Percentiles rank a stretch among this genome's conserved stretches.
Conservation (phyloP, 2,113 vertebrate species). For the Gadus macrocephalus region DNA sequence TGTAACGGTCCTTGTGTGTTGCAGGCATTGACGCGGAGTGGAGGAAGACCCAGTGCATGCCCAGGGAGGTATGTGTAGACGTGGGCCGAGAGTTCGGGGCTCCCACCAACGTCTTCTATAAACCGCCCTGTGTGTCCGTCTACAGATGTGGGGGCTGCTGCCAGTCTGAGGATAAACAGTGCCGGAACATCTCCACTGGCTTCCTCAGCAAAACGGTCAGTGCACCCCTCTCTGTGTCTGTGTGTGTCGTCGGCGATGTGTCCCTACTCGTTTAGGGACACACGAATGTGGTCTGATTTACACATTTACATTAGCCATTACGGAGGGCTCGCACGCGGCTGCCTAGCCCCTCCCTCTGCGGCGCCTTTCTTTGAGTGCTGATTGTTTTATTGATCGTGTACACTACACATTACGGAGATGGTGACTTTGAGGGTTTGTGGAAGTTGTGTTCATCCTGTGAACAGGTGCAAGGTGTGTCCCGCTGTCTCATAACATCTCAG, state of each 20-base stretch:
- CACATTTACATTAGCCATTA: no score
- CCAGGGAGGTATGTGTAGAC: slow-evolving; percentile 97
- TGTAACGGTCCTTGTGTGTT: slow-evolving; percentile 20
- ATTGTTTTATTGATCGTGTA: no score
- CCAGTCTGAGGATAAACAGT: slow-evolving; percentile 94
- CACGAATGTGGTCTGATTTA: not conserved
- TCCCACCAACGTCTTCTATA: slow-evolving; percentile 98
- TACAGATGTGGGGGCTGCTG: slow-evolving; percentile 99
- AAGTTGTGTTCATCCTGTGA: no score
- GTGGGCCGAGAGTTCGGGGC: slow-evolving; percentile 98
- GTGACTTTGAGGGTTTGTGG: no score
- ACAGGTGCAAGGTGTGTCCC: no score
- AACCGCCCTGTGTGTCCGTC: slow-evolving; percentile 97
- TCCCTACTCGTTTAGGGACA: not conserved
- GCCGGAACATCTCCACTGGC: slow-evolving; percentile 91
- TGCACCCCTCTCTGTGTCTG: not conserved
- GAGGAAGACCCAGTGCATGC: slow-evolving; percentile 96
- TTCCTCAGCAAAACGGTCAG: slow-evolving; percentile 96
- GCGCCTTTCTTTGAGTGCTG: no score
- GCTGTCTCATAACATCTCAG: no score
- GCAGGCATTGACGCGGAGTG: slow-evolving; percentile 98
- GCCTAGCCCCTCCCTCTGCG: no score
- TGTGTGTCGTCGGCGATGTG: not conserved
- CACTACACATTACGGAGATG: no score
- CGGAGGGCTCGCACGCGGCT: no score